phyloP scores from a whole-genome alignment of 2,888 invertebrate genomes.

The Tryphoninae sp. region DNA sequence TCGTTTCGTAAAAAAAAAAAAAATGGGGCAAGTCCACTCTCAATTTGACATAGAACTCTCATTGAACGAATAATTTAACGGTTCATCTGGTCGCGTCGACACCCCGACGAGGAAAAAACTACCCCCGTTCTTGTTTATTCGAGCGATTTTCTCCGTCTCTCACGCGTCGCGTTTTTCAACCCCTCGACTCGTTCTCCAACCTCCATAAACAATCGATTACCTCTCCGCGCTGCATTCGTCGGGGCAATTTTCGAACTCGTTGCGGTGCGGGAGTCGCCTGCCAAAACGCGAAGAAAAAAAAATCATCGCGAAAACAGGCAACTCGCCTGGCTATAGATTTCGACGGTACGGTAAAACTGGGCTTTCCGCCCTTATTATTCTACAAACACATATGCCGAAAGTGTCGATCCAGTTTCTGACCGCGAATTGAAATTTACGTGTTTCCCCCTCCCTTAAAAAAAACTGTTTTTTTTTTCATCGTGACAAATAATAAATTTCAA shows the following conservation, averaged over 20 bases:
- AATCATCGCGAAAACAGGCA: slow-evolving; percentile 1
- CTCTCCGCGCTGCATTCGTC: background rate
- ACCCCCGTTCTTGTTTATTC: slow-evolving; percentile 4
- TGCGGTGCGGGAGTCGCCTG: slow-evolving; percentile 15
- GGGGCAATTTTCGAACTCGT: slow-evolving; percentile 13
- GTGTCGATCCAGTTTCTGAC: background rate
- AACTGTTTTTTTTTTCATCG: too few species aligned
- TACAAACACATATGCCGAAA: background rate
- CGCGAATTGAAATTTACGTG: background rate
- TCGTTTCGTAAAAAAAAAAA: background rate
- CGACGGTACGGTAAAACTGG: background rate
- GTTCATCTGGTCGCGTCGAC: slow-evolving; percentile 2
- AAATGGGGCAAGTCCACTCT: background rate
- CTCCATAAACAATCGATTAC: slow-evolving; percentile 35
- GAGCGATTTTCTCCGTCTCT: slow-evolving; percentile 1
- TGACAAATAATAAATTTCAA: too few species aligned
- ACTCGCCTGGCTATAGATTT: slow-evolving; percentile 7
- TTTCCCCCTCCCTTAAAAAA: background rate
- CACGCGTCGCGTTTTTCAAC: slow-evolving; percentile 7
- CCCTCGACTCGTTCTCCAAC: slow-evolving; percentile 1
- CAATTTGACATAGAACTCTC: slow-evolving; percentile 31
- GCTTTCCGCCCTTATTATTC: background rate
- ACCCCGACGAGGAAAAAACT: slow-evolving; percentile 7
- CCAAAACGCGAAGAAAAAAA: slow-evolving; percentile 16
- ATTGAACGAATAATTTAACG: slow-evolving; percentile 43